These are phyloP conservation scores for Agrotis puta DNA, from an alignment of 2,888 invertebrate genomes.

Conservation along the genomic window DNA sequence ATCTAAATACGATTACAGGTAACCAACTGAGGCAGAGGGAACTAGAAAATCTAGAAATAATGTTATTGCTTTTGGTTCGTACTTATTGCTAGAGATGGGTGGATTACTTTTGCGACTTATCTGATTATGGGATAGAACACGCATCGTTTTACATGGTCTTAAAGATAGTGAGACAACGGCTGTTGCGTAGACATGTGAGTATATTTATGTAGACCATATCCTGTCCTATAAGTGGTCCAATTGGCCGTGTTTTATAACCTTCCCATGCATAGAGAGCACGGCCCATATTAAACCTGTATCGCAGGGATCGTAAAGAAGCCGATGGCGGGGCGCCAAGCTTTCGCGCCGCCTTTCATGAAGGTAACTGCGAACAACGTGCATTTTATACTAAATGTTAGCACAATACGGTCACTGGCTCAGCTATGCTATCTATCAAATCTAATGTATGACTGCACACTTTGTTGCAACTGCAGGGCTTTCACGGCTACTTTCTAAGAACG, in stretches of 20 bases:
- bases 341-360: constrained; percentile 63
- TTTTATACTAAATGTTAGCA: constrained; percentile 62
- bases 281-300: constrained; percentile 67
- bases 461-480: constrained; percentile 15
- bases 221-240: constrained; percentile 33
- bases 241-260: constrained; percentile 60
- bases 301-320: constrained; percentile 69
- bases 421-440: constrained; percentile 45
- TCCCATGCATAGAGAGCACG: constrained; percentile 54
- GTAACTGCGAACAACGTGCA: constrained; percentile 58
- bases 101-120: constrained; percentile 35
- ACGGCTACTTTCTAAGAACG: constrained; percentile 15
- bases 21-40: constrained; percentile 23
- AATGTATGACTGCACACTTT: constrained; percentile 33
- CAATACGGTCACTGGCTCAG: constrained; percentile 53
- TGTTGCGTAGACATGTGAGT: neutral
- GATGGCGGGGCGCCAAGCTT: constrained; percentile 75
- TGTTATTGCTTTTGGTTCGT: constrained; percentile 34
- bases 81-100: constrained; percentile 21
- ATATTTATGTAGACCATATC: constrained; percentile 31
- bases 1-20: constrained; percentile 57
- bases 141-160: constrained; percentile 23
- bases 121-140: constrained; percentile 14
- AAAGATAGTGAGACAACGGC: constrained; percentile 7
- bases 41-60: constrained; percentile 57